Evolutionary conservation across 2,797 vertebrate species (phyloP).

Genomic region (Micropoecilia bifurca): DNA sequence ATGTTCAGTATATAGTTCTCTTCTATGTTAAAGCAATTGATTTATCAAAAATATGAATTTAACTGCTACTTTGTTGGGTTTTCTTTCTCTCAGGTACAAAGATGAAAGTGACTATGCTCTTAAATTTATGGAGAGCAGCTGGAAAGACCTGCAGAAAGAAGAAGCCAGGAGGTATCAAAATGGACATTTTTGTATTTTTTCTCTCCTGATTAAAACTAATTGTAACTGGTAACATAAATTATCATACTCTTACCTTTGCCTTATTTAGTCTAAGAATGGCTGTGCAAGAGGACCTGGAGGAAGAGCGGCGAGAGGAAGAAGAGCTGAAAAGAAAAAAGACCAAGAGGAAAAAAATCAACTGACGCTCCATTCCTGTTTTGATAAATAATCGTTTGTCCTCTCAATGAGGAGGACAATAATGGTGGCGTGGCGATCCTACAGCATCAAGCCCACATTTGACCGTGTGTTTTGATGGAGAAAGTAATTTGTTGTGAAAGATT

Average conservation of each 20-base stretch:
- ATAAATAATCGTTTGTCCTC: constrained; percentile 7
- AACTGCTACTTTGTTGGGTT: constrained; percentile 1
- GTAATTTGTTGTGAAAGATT: constrained; percentile 43
- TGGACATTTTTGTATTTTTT: neutral
- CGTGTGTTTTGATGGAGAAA: constrained; percentile 75
- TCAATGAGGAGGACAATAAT: no score
- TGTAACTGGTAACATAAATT: neutral
- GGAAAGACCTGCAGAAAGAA: constrained; percentile 96
- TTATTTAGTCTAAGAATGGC: constrained; percentile 86
- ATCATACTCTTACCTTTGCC: neutral
- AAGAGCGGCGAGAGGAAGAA: constrained; percentile 88
- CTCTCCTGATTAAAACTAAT: neutral
- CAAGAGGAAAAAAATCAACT: constrained; percentile 73
- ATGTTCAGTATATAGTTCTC: neutral
- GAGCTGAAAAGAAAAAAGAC: constrained; percentile 79
- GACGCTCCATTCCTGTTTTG: constrained; percentile 20
- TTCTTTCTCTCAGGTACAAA: constrained; percentile 87
- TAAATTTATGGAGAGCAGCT: constrained; percentile 97
- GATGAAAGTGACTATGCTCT: constrained; percentile 99
- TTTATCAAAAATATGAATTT: neutral
- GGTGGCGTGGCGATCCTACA: neutral
- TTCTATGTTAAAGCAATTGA: no score
- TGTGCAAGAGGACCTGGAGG: constrained; percentile 91
- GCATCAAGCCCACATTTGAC: constrained; percentile 38
- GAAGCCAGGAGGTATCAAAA: constrained; percentile 91